Evolutionary conservation across 2,797 vertebrate species (phyloP), one percentile per base, ranked within the genome.

Genomic region (Acipenser transmontanus): DNA sequence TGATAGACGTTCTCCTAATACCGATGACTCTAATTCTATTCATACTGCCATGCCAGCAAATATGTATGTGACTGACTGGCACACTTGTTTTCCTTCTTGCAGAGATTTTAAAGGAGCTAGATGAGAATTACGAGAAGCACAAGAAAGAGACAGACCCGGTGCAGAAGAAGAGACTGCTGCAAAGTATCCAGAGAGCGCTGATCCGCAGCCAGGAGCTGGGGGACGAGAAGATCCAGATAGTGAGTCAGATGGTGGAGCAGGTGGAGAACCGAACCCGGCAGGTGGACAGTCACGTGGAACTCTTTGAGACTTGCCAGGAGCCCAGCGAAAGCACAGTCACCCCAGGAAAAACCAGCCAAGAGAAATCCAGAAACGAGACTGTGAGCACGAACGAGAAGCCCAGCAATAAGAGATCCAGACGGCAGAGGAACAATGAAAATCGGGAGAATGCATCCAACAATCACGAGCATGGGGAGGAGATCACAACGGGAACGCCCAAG

Each of bases 211-310:
- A 99, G 78, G 97, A 99, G 70, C 91, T 99, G 1, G 97, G 95
- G 1, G 97, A 99, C 0, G 96, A 98, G 83, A 99, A 99, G 83
- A 97, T 99, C 76, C 96, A 98, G 78, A 95, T 99, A 0, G 97
- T 95, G n/a, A 93, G 94, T 72, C 96, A 98, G 83, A 98, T 99
- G 97, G 95, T 97, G 76, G 97, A 99, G 82, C 76, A 98, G 8
- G 96, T 97, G 52, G 97, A 99, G 80, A 99, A 96, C 80, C 88
- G 95, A 72, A 92, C 91, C n/a, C 87, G 95, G 59, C 97, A 98
- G 76, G 93, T 98, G 59, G 97, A 99, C 76, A 94, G 95, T 82
- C 96, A 96, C 0, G 90, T 92, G 62, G 94, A 96, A 77, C 86
- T 94, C 59, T 93, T 98, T 59, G 91, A 95, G 69, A 87, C 94